Conservation (phyloP, 2,797 vertebrate genomes). For the Tinamus major region DNA sequence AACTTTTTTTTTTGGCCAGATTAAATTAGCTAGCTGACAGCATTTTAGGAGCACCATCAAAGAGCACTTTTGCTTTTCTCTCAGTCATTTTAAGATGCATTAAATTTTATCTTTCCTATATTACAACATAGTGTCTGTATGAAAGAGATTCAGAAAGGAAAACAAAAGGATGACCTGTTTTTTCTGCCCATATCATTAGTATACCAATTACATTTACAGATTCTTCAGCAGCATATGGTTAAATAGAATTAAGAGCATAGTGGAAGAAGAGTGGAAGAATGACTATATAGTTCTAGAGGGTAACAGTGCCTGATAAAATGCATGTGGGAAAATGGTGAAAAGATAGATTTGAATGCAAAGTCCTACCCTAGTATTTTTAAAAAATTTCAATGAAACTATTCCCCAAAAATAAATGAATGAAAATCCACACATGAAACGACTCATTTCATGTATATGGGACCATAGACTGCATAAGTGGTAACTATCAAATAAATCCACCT, state of each 20-base stretch:
- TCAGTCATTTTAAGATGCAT: neutral
- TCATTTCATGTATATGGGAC: neutral
- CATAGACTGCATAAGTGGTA: neutral
- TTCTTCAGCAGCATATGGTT: accelerated
- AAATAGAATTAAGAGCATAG: neutral
- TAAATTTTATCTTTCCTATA: neutral
- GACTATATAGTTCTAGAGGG: neutral
- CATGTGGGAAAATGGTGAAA: neutral
- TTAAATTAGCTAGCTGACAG: neutral
- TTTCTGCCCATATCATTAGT: neutral
- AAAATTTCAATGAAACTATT: accelerated
- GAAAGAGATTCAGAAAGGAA: neutral
- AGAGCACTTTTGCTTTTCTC: neutral
- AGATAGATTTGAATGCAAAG: neutral
- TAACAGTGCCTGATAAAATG: neutral
- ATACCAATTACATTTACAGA: neutral
- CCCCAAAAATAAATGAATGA: accelerated
- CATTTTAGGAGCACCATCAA: neutral
- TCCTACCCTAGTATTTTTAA: neutral
- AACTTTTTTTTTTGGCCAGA: neutral
- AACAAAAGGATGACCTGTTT: neutral
- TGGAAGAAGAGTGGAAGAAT: neutral
- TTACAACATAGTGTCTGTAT: neutral
- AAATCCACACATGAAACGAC: neutral
- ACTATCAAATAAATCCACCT: neutral